Percentiles rank a stretch among this genome's conserved stretches.
phyloP scores from a whole-genome alignment of 2,888 invertebrate species.

The Tholera decimalis region DNA sequence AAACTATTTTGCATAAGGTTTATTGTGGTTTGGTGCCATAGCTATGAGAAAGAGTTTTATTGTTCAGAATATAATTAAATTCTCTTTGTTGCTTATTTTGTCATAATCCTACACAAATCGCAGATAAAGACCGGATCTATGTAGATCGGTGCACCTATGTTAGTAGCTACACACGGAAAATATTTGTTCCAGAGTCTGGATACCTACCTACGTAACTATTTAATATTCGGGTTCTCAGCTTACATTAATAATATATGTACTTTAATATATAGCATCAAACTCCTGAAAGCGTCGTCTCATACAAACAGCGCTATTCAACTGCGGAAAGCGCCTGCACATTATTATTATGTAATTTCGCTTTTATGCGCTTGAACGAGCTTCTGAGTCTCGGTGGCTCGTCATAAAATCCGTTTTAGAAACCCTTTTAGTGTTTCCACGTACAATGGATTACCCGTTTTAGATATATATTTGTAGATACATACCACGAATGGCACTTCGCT shows the following conservation, averaged over 20 bases:
- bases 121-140: not conserved
- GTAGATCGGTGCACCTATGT: too few species aligned
- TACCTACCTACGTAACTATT: too few species aligned
- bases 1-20: not conserved
- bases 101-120: not conserved
- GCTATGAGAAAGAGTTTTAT: too few species aligned
- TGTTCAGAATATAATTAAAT: not conserved
- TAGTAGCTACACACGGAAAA: not conserved
- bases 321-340: conserved; percentile 44
- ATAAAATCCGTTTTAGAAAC: conserved; percentile 52
- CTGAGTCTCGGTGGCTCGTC: conserved; percentile 32
- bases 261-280: conserved; percentile 5
- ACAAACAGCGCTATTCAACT: conserved; percentile 7
- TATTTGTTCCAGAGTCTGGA: not conserved
- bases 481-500: too few species aligned
- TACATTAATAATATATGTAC: not conserved
- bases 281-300: conserved; percentile 4
- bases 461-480: too few species aligned
- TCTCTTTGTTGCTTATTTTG: not conserved
- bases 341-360: conserved; percentile 47
- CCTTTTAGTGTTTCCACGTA: conserved; percentile 49
- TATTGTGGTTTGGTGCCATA: not conserved
- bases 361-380: conserved; percentile 41
- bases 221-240: not conserved
- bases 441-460: conserved; percentile 38